A percentile compares a stretch with the other conserved stretches of the same genome.
Conservation (phyloP, 2,797 vertebrate species). For the Clamator glandarius region DNA sequence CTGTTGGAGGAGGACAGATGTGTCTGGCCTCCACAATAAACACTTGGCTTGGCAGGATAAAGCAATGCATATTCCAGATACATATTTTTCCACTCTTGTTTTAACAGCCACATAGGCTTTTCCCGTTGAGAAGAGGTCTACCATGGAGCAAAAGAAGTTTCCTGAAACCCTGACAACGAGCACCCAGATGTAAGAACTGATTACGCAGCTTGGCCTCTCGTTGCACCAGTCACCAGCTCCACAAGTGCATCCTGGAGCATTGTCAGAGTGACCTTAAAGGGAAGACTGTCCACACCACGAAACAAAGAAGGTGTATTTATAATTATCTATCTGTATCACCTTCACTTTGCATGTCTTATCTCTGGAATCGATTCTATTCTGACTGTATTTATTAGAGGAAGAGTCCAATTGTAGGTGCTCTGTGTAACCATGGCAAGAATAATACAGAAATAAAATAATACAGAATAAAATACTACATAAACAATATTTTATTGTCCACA, state of each 20-base stretch:
- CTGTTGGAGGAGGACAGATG: slow-evolving; percentile 64
- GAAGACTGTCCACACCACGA: neutral
- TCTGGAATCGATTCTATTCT: neutral
- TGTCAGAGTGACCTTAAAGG: slow-evolving; percentile 38
- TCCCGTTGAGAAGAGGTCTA: slow-evolving; percentile 44
- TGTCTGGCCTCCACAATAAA: slow-evolving; percentile 66
- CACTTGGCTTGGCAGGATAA: slow-evolving; percentile 63
- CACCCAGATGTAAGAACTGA: slow-evolving; percentile 58
- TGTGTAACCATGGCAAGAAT: neutral
- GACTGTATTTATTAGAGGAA: neutral
- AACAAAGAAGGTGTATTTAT: slow-evolving; percentile 50
- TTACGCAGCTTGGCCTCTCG: neutral
- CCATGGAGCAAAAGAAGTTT: slow-evolving; percentile 40
- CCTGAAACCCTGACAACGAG: slow-evolving; percentile 45
- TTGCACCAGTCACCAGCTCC: neutral
- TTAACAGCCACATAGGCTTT: slow-evolving; percentile 57
- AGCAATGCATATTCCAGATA: slow-evolving; percentile 68
- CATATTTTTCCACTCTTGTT: slow-evolving; percentile 68
- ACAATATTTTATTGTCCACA: neutral
- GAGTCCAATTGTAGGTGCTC: neutral
- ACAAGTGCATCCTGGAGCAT: slow-evolving; percentile 41
- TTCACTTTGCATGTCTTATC: neutral
- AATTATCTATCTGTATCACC: slow-evolving; percentile 1
- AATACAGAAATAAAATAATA: neutral
- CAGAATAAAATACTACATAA: neutral